Base-by-base conservation (phyloP, 2,797 vertebrate species). In the Danio choprae region DNA sequence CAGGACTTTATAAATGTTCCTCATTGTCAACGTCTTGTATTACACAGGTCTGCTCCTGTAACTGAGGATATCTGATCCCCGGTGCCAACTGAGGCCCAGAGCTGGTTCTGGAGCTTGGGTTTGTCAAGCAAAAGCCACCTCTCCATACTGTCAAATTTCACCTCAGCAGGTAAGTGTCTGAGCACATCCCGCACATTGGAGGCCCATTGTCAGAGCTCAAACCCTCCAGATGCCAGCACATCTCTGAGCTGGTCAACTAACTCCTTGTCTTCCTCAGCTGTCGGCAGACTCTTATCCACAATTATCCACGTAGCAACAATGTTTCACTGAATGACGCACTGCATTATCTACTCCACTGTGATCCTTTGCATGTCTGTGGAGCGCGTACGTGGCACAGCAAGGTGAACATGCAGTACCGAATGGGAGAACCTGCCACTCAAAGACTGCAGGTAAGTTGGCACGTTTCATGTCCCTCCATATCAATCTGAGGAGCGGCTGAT, bases 71-170 rank as follows among this genome's bases (percentile, higher is more conserved):
- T 63, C 60, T 1, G 60, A 13, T 16, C 29, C 29, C 18, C 38
- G 43, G 1, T 43, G 38, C 38, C 60, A 40, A 36, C 6, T 2
- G 3, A 63, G 36, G 7, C 38, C 4, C 2, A 63, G n/a, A n/a
- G 36, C 41, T 36, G 15, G 4, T 8, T 63, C 38, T 4, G 10
- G n/a, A 5, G 15, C 2, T 43, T 38, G 40, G 5, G 0, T 0
- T 13, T 15, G 16, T 5, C 40, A 16, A 63, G 8, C 8, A n/a
- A 36, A 40, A 63, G 16, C 38, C 60, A 63, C 38, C 40, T 8
- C 36, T 63, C 60, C 40, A 7, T 5, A 4, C 36, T 4, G 0
- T 7, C 13, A 4, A 60, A 41, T 3, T 5, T 7, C 15, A 38
- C 38, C 5, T 63, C 7, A 11, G 56, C 2, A 6, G 9, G 38